Evolutionary conservation across 2,113 vertebrate species (phyloP), one percentile per base, ranked within the genome.

Genomic region (Elaphurus davidianus): DNA sequence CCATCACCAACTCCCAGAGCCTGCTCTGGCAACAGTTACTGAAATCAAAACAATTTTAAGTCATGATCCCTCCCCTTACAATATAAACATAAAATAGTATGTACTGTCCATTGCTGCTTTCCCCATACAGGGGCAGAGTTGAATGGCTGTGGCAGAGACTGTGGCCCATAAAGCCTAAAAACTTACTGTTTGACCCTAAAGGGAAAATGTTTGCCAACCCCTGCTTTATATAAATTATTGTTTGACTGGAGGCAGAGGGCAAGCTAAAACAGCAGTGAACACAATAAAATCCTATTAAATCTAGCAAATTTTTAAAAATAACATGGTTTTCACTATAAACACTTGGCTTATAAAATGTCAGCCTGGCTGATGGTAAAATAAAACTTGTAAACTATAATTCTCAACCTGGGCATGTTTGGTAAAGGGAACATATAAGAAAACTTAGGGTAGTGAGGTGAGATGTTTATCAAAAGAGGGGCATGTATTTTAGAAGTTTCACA

Each of bases 311-410:
- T 74, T 74, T 6, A 12, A 71, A 71, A 71, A 40, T 25, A 94
- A 81, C 45, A 23, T n/a, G 82, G 30, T 94, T 90, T 97, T 94
- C 45, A 90, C 64, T 67, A 76, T 57, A 95, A 97, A 33, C 17
- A 79, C 45, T 81, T 36, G 64, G 25, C 25, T 84, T 84, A 76
- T 33, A 84, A 90, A 95, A 43, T 54, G 83, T 84, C 27, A 60
- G n/a, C 62, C 27, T 60, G 64, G 79, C 36, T 67, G 13, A 90
- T 67, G 60, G 12, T 67, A 93, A 94, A 83, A 92, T 95, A 74
- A 90, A 96, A 95, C 59, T 11, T 71, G 12, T 36, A 60, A 2
- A 57, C 43, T 91, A 43, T 93, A 74, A 95, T 78, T 79, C 40
- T 92, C 57, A 86, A 87, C 30, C 25, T 92, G 19, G 55, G 40